Evolutionary conservation across 2,888 invertebrate genomes (phyloP), one percentile per base, ranked within the genome.

Genomic region (Luperina nickerlii): DNA sequence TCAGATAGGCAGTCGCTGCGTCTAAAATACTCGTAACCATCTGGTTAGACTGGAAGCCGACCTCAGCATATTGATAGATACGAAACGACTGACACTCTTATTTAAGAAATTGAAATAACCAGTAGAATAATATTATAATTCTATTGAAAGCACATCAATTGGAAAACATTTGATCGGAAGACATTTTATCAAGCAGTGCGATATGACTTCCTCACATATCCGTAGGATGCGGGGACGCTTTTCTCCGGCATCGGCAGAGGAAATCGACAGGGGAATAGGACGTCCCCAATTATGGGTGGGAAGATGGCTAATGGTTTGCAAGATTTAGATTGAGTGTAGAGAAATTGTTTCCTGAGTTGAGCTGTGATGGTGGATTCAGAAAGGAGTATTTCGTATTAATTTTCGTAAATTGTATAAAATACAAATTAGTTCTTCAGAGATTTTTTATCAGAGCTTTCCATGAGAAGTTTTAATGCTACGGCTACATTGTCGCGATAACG

Each of bases 261-360:
- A 81, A 81, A 81, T 78, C 45, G 81, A 81, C 66, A 27, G 32
- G 27, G 66, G 66, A 79, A 62, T 24, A 68, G 71, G 84, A 84
- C n/a, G 20, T 77, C 60, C 60, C 45, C 70, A 71, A 78, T 81
- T 67, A 78, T 38, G 8, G 38, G 24, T 27, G 71, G 54, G 62
- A 63, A 81, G 67, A 15, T 3, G 48, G 0, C 15, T 62, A 68
- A 84, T 63, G 79, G 78, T 78, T 78, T 78, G 11, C 38, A 38
- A 54, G n/a, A 78, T 78, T 84, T 24, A 71, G 54, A 84, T 84
- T 81, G 84, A 78, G 79, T 68, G 15, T 38, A 72, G 62, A 84
- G 70, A 79, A 63, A 78, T 84, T 38, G 27, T 79, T 78, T 78
- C 79, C 84, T 38, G 70, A 20, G 48, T 62, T 67, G 13, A 45